Conservation (phyloP, 1,140 invertebrate genomes). For the Dreissena polymorpha region DNA sequence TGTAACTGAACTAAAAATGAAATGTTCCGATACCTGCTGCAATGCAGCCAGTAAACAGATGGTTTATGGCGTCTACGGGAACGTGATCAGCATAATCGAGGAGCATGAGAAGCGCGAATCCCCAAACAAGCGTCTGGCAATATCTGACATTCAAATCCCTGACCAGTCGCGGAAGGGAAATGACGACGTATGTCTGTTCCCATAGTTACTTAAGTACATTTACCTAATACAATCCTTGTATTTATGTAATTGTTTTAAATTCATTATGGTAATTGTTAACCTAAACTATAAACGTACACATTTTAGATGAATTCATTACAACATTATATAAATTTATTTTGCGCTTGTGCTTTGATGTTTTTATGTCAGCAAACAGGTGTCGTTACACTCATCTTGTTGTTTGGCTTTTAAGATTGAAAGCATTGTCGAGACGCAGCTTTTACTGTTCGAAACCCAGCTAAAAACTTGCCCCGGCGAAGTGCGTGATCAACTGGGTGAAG, state of each 20-base stretch:
- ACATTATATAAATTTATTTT: too few species aligned
- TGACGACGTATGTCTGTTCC: constrained; percentile 2
- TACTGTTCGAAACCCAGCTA: constrained; percentile 11
- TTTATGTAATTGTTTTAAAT: too few species aligned
- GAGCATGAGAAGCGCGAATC: constrained; percentile 3
- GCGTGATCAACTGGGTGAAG: background rate
- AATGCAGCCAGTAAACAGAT: constrained; percentile 23
- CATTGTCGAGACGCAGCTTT: constrained; percentile 13
- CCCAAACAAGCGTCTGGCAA: too few species aligned
- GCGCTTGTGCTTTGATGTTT: too few species aligned
- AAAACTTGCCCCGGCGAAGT: constrained; percentile 10
- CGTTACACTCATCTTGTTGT: background rate
- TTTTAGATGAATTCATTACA: too few species aligned
- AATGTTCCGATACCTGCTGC: background rate
- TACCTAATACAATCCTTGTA: too few species aligned
- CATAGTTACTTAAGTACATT: too few species aligned
- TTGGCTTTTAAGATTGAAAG: background rate
- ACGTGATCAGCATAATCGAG: constrained; percentile 17
- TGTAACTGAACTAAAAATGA: too few species aligned
- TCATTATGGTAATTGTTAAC: too few species aligned
- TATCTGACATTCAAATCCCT: constrained; percentile 9
- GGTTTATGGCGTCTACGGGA: constrained; percentile 21
- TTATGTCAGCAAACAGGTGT: background rate
- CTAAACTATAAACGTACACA: too few species aligned
- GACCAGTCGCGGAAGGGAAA: background rate